Evolutionary conservation across 2,113 vertebrate genomes (phyloP).

Genomic region (Capreolus pygargus): DNA sequence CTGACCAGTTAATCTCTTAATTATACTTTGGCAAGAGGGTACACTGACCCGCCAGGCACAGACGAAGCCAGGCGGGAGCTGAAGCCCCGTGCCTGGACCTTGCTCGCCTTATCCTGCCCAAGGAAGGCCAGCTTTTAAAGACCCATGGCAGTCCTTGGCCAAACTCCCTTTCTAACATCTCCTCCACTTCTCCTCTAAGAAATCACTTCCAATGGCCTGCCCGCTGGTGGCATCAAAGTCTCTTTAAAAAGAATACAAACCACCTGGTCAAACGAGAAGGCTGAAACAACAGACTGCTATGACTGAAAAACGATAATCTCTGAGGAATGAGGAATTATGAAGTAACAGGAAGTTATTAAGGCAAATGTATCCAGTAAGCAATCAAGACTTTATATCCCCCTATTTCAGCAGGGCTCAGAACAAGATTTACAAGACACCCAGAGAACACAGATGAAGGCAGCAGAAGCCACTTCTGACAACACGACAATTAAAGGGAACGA

Average conservation of each 20-base stretch:
- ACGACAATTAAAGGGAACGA: background rate
- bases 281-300: constrained; percentile 64
- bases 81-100: background rate
- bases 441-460: background rate
- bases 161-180: background rate
- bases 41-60: background rate
- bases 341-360: constrained; percentile 43
- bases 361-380: background rate
- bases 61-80: background rate
- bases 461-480: background rate
- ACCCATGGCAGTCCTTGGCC: background rate
- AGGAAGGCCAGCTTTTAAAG: background rate
- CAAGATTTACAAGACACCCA: constrained; percentile 50
- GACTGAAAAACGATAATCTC: constrained; percentile 71
- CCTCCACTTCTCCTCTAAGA: background rate
- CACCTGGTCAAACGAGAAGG: constrained; percentile 61
- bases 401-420: constrained; percentile 60
- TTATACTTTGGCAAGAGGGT: background rate
- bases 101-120: background rate
- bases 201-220: background rate
- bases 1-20: background rate
- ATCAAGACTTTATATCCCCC: constrained; percentile 11
- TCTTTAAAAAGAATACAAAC: constrained; percentile 40
- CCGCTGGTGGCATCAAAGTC: background rate
- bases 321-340: constrained; percentile 67